Percentiles rank a stretch among this genome's conserved stretches.
Conservation (phyloP, 2,113 vertebrate species). For the Corythornis madagascariensis region DNA sequence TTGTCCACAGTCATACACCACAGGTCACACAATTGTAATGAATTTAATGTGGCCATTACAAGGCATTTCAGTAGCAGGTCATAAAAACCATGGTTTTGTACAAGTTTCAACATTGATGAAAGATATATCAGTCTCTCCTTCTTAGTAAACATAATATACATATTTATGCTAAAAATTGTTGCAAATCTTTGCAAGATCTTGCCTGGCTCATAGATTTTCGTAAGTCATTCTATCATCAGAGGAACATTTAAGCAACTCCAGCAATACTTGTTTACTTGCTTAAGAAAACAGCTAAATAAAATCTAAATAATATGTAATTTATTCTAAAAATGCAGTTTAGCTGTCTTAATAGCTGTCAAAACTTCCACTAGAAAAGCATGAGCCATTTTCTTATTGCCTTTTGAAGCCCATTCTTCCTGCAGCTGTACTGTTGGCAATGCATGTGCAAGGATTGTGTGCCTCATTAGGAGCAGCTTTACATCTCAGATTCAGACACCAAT, state of each 20-base stretch:
- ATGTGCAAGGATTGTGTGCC: not conserved
- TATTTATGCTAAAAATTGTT: not conserved
- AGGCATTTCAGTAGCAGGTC: not conserved
- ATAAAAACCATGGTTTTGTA: not conserved
- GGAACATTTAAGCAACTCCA: not conserved
- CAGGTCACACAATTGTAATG: rapidly evolving
- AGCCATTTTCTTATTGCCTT: not conserved
- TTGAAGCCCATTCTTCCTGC: conserved; percentile 14
- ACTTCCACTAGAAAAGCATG: not conserved
- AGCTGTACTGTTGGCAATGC: not conserved
- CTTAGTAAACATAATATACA: not conserved
- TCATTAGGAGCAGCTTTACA: conserved; percentile 17
- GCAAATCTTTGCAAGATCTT: not conserved
- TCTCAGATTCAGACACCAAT: conserved; percentile 2
- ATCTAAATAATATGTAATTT: conserved; percentile 12
- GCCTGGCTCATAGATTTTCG: not conserved
- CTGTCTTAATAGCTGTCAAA: conserved; percentile 43
- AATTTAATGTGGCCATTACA: not conserved
- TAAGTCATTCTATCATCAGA: not conserved
- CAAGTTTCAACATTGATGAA: not conserved
- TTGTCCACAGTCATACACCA: not conserved
- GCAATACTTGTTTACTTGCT: not conserved
- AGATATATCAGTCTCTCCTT: not conserved
- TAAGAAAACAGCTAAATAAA: conserved; percentile 12
- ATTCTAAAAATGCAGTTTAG: conserved; percentile 26